phyloP scores from a whole-genome alignment of 2,888 invertebrate species.

The Megalurothrips usitatus region DNA sequence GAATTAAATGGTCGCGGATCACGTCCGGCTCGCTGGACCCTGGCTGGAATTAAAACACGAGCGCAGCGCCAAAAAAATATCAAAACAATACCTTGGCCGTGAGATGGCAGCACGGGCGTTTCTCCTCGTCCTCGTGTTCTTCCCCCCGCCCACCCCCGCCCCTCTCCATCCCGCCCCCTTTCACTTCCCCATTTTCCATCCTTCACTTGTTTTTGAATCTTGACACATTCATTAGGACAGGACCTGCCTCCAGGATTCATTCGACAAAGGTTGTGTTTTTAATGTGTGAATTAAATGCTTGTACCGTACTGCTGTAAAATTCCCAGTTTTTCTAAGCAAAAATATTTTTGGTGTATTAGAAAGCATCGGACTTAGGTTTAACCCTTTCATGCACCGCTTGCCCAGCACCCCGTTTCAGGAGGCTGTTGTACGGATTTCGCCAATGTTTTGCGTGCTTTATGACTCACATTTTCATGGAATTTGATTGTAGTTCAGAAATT shows the following conservation, averaged over 20 bases:
- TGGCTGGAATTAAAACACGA: not conserved
- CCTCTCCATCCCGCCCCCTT: not conserved
- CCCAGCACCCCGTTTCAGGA: slow-evolving; percentile 4
- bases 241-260: not conserved
- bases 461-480: not conserved
- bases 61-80: not conserved
- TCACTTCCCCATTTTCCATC: not conserved
- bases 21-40: not conserved
- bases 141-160: not conserved
- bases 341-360: not conserved
- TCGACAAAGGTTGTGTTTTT: not conserved
- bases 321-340: not conserved
- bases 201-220: slow-evolving; percentile 19
- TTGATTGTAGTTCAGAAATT: not conserved
- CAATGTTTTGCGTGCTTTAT: not conserved
- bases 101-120: not conserved
- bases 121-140: not conserved
- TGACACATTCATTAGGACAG: slow-evolving; percentile 4
- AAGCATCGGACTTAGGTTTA: not conserved
- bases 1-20: not conserved
- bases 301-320: not conserved
- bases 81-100: not conserved
- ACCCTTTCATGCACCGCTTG: slow-evolving; percentile 14
- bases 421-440: not conserved
- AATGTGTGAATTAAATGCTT: not conserved